Evolutionary conservation across 2,797 vertebrate genomes (phyloP), one percentile per base, ranked within the genome.

Genomic region (Hoplostethus atlanticus): DNA sequence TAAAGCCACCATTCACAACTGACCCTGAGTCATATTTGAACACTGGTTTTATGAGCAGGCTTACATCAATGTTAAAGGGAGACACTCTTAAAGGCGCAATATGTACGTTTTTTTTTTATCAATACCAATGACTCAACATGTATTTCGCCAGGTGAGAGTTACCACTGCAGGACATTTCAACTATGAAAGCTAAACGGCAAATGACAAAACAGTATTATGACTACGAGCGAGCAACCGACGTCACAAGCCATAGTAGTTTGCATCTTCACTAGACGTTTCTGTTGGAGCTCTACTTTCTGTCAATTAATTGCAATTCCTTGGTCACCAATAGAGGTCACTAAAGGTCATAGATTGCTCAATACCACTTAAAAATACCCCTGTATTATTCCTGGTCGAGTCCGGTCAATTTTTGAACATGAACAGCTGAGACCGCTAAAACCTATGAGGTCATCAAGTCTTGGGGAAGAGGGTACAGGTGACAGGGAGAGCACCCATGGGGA

Each of bases 211-310:
- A 42, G 8, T 42, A 67, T 77, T 50, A 54, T 59, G 28, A 28
- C 28, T 3, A 28, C 28, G 28, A 28, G 28, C 28, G 28, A 28
- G 28, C 28, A 28, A 28, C 28, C 28, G 28, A 28, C 3, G 2
- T 28, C 28, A 28, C 28, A 28, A 28, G 28, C 28, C 9, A 59
- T 62, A 50, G 10, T 46, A 47, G 73, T 62, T 79, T 11, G 50
- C 40, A 48, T 66, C 12, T 16, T 70, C 51, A 17, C 64, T 15
- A 2, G 55, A 8, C 31, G 36, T 46, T 47, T 61, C 42, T 58
- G 8, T 42, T 42, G 40, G 8, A 42, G 3, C 40, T 36, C 10
- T 42, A 9, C 10, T 42, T 42, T 42, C 0, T 42, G 10, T 42
- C 8, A 42, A 3, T 42, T 10, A 42, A 3, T 3, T 42, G 40